A percentile compares a stretch with the other conserved stretches of the same genome.
Conservation (phyloP, 2,888 invertebrate species). For the Prostheceraeus crozeri region DNA sequence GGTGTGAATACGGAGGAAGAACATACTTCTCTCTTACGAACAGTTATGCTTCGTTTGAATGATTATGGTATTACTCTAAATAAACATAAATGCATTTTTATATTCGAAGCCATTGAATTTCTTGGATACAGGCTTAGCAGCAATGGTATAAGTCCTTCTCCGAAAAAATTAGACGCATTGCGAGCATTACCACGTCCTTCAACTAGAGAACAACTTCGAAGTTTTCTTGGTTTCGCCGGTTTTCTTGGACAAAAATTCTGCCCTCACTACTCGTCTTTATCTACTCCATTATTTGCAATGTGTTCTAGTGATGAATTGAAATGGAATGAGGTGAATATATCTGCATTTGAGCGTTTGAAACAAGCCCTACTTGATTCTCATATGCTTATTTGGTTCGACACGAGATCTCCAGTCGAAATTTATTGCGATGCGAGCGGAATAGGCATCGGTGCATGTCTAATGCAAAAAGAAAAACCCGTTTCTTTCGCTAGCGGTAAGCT, state of each 20-base stretch:
- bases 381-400: background rate
- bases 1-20: too few species aligned
- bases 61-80: background rate
- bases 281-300: background rate
- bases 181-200: background rate
- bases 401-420: background rate
- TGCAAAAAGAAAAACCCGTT: too few species aligned
- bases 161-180: background rate
- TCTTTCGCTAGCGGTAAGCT: too few species aligned
- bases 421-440: background rate
- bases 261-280: background rate
- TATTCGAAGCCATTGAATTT: background rate
- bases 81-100: background rate
- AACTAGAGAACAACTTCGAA: slow-evolving; percentile 1
- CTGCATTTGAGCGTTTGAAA: background rate
- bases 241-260: background rate
- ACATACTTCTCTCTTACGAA: background rate
- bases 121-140: background rate
- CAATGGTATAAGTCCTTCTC: background rate
- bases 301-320: background rate
- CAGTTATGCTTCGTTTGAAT: background rate
- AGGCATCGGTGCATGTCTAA: background rate
- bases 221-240: background rate
- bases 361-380: background rate
- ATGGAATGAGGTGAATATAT: background rate